A percentile compares a stretch with the other conserved stretches of the same genome.
phyloP scores from a whole-genome alignment of 2,888 invertebrate species.

The Mactromeris polynyma region DNA sequence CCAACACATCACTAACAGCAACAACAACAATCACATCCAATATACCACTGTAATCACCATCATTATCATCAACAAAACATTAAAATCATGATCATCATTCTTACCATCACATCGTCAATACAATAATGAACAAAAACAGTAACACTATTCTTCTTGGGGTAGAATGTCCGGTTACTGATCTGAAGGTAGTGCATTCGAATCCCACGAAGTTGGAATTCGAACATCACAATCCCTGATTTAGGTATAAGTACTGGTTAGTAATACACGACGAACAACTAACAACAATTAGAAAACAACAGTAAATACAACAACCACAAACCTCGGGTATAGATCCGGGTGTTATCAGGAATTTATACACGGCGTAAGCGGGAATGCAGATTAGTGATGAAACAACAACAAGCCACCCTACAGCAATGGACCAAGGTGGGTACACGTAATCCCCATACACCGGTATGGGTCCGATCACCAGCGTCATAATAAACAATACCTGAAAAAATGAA shows the following conservation, averaged over 20 bases:
- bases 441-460: slow-evolving; percentile 76
- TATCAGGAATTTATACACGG: slow-evolving; percentile 84
- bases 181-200: too few species aligned
- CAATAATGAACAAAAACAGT: too few species aligned
- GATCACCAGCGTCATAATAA: slow-evolving; percentile 81
- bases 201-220: too few species aligned
- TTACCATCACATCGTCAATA: too few species aligned
- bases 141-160: too few species aligned
- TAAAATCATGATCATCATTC: too few species aligned
- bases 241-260: too few species aligned
- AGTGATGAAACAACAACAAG: slow-evolving; percentile 85
- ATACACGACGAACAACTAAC: too few species aligned
- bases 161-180: too few species aligned
- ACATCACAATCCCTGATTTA: too few species aligned
- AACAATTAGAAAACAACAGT: too few species aligned
- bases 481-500: slow-evolving; percentile 82
- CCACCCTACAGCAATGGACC: slow-evolving; percentile 85
- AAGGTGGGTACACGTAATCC: slow-evolving; percentile 81
- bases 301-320: slow-evolving; percentile 68
- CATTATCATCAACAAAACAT: background rate
- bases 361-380: slow-evolving; percentile 84
- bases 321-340: slow-evolving; percentile 80
- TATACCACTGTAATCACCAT: too few species aligned
- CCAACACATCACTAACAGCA: background rate
- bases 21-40: background rate